phyloP scores from a whole-genome alignment of 1,140 invertebrate species.

The Nasonia vitripennis region DNA sequence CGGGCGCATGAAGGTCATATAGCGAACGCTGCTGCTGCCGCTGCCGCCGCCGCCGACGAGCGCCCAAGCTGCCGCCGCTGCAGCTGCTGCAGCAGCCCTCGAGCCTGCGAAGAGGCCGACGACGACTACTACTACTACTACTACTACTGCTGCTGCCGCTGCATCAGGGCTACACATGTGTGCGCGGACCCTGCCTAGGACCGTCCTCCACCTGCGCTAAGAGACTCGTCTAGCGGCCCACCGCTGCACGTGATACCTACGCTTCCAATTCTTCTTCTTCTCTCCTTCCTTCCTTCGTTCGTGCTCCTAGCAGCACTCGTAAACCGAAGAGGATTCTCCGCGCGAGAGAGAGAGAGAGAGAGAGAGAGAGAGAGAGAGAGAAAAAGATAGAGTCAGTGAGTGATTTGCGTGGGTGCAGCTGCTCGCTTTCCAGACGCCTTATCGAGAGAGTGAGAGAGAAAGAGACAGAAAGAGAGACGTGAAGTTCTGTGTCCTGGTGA shows the following conservation, averaged over 20 bases:
- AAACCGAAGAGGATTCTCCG: not conserved
- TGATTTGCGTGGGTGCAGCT: slow-evolving; percentile 30
- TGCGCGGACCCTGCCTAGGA: not conserved
- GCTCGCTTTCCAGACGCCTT: not conserved
- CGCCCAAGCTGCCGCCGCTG: not conserved
- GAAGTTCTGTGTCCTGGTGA: not conserved
- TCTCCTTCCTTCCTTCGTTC: not conserved
- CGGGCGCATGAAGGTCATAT: slow-evolving; percentile 50
- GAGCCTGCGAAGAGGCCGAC: not conserved
- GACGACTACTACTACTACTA: not conserved
- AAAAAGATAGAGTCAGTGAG: slow-evolving; percentile 1
- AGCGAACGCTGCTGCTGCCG: slow-evolving; percentile 22
- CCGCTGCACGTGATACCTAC: slow-evolving; percentile 21
- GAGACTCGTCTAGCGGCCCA: not conserved
- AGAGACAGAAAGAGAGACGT: not conserved
- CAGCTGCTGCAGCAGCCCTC: not conserved
- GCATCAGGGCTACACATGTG: slow-evolving; percentile 24
- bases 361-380: slow-evolving; percentile 10
- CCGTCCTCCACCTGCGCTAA: not conserved
- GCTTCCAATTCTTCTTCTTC: not conserved
- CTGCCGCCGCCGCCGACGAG: not conserved
- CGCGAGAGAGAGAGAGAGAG: not conserved
- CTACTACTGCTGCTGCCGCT: not conserved
- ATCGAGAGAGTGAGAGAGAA: not conserved
- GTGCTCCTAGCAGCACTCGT: not conserved